Evolutionary conservation across 37 sponge, comb jelly and placozoan genomes (phyloP), one percentile per base, ranked within the genome.

Genomic region (Eunapius fragilis): DNA sequence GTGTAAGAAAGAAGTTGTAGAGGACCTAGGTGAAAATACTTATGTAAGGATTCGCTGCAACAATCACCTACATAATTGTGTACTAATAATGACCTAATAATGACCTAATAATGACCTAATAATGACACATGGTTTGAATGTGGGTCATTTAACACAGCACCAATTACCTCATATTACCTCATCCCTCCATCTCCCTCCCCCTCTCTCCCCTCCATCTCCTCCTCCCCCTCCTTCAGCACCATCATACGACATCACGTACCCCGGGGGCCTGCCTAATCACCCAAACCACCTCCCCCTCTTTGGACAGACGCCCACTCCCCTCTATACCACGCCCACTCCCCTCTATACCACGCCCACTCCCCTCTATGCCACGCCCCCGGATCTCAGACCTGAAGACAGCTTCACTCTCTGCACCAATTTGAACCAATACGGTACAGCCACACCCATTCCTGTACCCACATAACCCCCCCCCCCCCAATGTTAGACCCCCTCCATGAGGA

Each of bases 181-280:
- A n/a, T n/a, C n/a, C n/a, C 71, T 22, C 82, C 25, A 3, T 31
- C 71, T 3, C 72, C 22, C 72, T 22, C 25, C n/a, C 73, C 27
- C 34, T n/a, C 26, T 83, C 26, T 71, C 33, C 12, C 77, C 85
- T 31, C n/a, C 85, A 0, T 38, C 32, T 19, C 37, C 76, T 32
- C 41, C 37, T 36, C 2, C 25, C 32, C 76, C 68, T 32, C 35
- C 75, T 74, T 47, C 49, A 36, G 31, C 19, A 28, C 76, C 32
- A 27, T 38, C 7, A 13, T 41, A 33, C 23, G 71, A 1, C 2
- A 2, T 36, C 72, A 9, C 2, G 30, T n/a, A 81, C 70, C 2
- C 5, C 28, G 2, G 5, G 6, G 58, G 28, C 67, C 68, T 50
- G 1, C 80, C 28, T n/a, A 58, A 19, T 58, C 58, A 4, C 1